These are phyloP conservation scores for Porphyrio hochstetteri DNA, from an alignment of 2,113 vertebrate genomes.

Conservation along the genomic window DNA sequence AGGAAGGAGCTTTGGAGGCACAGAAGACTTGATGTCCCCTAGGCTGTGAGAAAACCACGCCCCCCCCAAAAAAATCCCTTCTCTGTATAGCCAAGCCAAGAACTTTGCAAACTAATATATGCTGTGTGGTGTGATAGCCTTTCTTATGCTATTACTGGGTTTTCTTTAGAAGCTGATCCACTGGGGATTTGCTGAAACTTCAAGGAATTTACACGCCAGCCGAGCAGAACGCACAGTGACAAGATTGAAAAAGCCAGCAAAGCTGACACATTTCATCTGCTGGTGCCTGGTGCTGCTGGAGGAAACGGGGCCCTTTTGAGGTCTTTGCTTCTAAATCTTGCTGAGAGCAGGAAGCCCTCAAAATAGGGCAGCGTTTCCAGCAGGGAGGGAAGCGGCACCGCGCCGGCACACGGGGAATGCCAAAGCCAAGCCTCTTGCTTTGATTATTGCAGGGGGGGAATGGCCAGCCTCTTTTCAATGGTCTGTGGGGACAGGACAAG, in stretches of 20 bases:
- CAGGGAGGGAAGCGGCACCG: neutral
- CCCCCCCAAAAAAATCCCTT: neutral
- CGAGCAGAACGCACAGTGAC: neutral
- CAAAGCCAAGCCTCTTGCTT: neutral
- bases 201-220: neutral
- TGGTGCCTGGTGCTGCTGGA: neutral
- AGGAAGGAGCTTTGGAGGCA: neutral
- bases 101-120: neutral
- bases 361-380: neutral
- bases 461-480: too few relatives aligned
- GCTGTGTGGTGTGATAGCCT: neutral
- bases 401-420: neutral
- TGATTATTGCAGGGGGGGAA: neutral
- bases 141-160: neutral
- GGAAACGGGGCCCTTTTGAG: neutral
- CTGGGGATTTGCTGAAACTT: neutral
- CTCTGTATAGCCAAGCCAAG: neutral
- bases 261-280: neutral
- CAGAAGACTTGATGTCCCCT: neutral
- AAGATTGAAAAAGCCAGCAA: neutral
- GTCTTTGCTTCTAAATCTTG: neutral
- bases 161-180: neutral
- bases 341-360: neutral
- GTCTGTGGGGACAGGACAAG: too few relatives aligned
- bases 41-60: neutral